These are phyloP conservation scores for Scomber colias DNA, from an alignment of 2,113 vertebrate species.

Conservation along the genomic window DNA sequence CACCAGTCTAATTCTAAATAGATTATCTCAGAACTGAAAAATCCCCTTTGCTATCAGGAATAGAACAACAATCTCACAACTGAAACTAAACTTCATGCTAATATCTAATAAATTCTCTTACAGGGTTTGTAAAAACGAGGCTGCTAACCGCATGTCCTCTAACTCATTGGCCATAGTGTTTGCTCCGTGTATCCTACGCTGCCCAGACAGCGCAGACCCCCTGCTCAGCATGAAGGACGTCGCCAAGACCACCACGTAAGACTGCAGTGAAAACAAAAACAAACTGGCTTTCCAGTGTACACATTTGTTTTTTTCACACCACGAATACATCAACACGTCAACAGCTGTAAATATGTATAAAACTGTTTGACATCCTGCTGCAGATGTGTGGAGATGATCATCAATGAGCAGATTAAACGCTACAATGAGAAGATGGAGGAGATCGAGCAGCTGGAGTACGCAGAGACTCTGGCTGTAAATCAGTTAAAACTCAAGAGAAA, in stretches of 20 bases:
- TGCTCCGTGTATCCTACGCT: slow-evolving; percentile 95
- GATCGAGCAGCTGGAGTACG: slow-evolving; percentile 95
- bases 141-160: slow-evolving; percentile 96
- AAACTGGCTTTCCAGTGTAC: background rate
- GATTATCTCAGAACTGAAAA: too few relatives aligned
- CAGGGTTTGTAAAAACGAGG: slow-evolving; percentile 94
- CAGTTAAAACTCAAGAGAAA: slow-evolving; percentile 92
- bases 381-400: slow-evolving; percentile 96
- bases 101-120: slow-evolving; percentile 8
- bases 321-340: background rate
- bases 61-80: too few relatives aligned
- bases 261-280: slow-evolving; percentile 1
- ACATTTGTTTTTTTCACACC: too few relatives aligned
- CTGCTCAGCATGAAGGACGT: slow-evolving; percentile 98
- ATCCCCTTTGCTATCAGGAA: too few relatives aligned
- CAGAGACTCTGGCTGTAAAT: slow-evolving; percentile 90
- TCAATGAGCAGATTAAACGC: slow-evolving; percentile 94
- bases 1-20: too few relatives aligned
- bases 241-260: slow-evolving; percentile 96
- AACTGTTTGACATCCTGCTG: background rate
- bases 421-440: slow-evolving; percentile 97
- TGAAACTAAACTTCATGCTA: background rate
- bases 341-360: background rate
- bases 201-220: slow-evolving; percentile 93
- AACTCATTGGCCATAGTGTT: slow-evolving; percentile 96